These are phyloP conservation scores for Ophion obscuratus DNA, from an alignment of 2,888 invertebrate genomes.

Conservation along the genomic window DNA sequence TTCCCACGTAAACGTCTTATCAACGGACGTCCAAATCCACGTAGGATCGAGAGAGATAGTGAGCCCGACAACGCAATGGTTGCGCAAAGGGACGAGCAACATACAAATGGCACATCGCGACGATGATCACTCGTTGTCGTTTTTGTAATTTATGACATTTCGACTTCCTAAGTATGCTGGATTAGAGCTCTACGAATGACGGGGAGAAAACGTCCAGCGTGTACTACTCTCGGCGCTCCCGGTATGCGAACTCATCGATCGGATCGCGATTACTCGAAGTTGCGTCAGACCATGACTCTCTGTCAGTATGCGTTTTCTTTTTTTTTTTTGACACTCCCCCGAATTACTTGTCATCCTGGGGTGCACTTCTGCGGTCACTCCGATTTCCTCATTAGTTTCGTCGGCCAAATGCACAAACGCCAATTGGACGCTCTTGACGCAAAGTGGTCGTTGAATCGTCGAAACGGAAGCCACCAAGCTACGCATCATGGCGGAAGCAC, in stretches of 20 bases:
- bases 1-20: slow-evolving; percentile 63
- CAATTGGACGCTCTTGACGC: background rate
- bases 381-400: slow-evolving; percentile 2
- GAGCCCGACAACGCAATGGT: background rate
- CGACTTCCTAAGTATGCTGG: slow-evolving; percentile 67
- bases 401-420: background rate
- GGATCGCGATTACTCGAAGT: slow-evolving; percentile 54
- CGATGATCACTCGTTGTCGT: slow-evolving; percentile 38
- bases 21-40: slow-evolving; percentile 61
- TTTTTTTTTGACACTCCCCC: background rate
- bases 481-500: background rate
- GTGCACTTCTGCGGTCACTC: background rate
- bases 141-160: slow-evolving; percentile 72
- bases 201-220: slow-evolving; percentile 50
- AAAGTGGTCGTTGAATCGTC: background rate
- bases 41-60: slow-evolving; percentile 19
- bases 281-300: slow-evolving; percentile 43
- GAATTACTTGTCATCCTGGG: background rate
- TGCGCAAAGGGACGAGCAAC: too few relatives aligned
- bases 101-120: background rate
- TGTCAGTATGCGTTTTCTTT: background rate
- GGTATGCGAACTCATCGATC: slow-evolving; percentile 44
- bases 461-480: background rate
- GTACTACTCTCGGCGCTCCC: slow-evolving; percentile 12
- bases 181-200: slow-evolving; percentile 63